A percentile compares a stretch with the other conserved stretches of the same genome.
Evolutionary conservation across 1,140 invertebrate species (phyloP).

Genomic region (Bombus confusus): DNA sequence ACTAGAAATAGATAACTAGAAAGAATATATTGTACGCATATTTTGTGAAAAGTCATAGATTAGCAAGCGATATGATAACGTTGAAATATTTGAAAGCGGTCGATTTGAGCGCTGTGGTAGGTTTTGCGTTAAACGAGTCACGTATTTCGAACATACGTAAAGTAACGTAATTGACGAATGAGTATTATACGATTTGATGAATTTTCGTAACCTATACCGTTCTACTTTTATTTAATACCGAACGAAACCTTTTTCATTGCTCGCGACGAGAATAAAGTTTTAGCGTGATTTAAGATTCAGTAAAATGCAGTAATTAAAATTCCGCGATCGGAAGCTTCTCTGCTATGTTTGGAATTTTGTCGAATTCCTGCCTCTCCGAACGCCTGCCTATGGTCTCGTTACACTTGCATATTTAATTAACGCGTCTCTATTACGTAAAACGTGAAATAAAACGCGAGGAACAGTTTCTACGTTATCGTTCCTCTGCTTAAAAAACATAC

Average conservation of each 20-base stretch:
- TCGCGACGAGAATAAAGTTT: not conserved
- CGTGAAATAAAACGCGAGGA: not conserved
- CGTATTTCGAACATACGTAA: no score
- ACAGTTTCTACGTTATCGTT: not conserved
- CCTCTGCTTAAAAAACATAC: not conserved
- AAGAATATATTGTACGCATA: no score
- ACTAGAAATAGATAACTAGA: no score
- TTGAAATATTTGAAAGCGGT: no score
- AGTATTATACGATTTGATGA: no score
- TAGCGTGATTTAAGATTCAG: not conserved
- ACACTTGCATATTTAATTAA: not conserved
- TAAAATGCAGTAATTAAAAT: constrained; percentile 1
- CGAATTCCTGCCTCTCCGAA: not conserved
- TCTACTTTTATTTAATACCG: not conserved
- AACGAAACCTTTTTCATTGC: not conserved
- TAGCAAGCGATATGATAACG: no score
- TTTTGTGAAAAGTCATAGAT: no score
- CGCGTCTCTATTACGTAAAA: not conserved
- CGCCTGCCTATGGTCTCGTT: not conserved
- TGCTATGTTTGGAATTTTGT: not conserved
- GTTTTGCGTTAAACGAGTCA: no score
- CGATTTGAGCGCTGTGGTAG: no score
- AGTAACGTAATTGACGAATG: no score
- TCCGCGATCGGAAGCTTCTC: not conserved
- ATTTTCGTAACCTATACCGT: no score